Percentiles rank a stretch among this genome's conserved stretches.
Conservation (phyloP, 2,888 invertebrate species). For the Rhagophthalmus giganteus region DNA sequence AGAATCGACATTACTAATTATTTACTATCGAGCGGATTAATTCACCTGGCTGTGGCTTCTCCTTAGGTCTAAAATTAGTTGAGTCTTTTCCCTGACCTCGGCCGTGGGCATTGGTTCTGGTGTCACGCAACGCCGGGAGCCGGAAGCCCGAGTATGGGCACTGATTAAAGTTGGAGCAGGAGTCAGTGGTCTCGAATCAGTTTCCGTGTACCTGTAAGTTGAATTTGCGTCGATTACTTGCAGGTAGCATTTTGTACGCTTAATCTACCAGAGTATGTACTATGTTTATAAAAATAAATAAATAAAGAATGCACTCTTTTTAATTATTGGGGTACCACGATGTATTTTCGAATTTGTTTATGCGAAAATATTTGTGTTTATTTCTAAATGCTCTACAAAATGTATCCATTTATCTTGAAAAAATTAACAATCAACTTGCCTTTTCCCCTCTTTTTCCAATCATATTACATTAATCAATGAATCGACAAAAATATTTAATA, state of each 20-base stretch:
- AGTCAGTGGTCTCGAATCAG: conserved; percentile 80
- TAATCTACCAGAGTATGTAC: too few relatives aligned
- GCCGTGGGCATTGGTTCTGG: conserved; percentile 65
- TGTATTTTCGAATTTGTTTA: too few relatives aligned
- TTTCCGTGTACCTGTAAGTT: conserved; percentile 72
- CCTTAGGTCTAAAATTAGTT: conserved; percentile 73
- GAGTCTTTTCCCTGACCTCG: conserved; percentile 60
- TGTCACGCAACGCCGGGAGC: conserved; percentile 68
- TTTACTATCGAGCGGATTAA: background rate
- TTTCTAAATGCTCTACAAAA: too few relatives aligned
- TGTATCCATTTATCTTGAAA: too few relatives aligned
- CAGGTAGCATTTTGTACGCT: too few relatives aligned
- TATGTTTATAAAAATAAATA: too few relatives aligned
- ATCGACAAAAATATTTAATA: too few relatives aligned
- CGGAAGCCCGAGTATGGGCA: conserved; percentile 70
- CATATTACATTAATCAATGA: too few relatives aligned
- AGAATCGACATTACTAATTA: conserved; percentile 14
- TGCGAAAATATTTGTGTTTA: too few relatives aligned
- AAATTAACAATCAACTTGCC: background rate
- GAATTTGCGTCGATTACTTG: background rate
- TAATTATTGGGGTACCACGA: too few relatives aligned
- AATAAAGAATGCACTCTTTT: too few relatives aligned
- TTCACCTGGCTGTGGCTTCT: conserved; percentile 68
- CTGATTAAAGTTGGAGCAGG: conserved; percentile 79
- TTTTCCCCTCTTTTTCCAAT: too few relatives aligned